Base-by-base conservation (phyloP, 2,113 vertebrate species). In the Carassius gibelio region DNA sequence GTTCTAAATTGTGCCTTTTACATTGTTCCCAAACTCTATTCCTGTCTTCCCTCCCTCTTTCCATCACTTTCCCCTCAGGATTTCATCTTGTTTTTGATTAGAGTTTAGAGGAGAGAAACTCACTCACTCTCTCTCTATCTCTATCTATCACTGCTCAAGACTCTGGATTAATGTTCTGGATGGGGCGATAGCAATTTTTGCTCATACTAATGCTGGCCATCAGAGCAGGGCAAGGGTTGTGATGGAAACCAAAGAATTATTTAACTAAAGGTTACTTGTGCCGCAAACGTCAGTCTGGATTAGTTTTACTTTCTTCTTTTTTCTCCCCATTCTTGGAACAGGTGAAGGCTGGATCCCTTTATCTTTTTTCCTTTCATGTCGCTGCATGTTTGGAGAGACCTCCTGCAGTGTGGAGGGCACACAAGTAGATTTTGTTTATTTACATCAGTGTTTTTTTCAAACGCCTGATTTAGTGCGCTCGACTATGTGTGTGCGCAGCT, bases 341-440 rank as follows among this genome's bases (percentile, higher is more conserved):
- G 34, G 15, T 57, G 52, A 36, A 68, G 74, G 15, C 30, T 59
- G 69, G 72, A 72, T 14, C 15, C 26, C 74, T 66, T 62, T 14
- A 72, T 79, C 62, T 61, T 38, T 57, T 21, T 64, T 19, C n/a
- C 72, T 74, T 74, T 81, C 55, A 81, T 82, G 71, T 72, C 2
- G 45, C 55, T 42, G 71, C 61, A 3, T 66, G 81, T 86, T 82
- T 78, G 69, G 30, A 13, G 30, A 77, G 26, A 23, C 74, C 76
- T 80, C 82, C 82, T 34, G 64, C 45, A 64, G 77, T 5, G 77
- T 82, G 69, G 48, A 72, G 68, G 48, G 85, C 4, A 26, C n/a
- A 14, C 75, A 17, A 59, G n/a, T 68, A 57, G 75, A 78, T 62
- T 42, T 36, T 83, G 80, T 75, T 88, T 61, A 68, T 84, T 83